Conservation (phyloP, 2,888 invertebrate genomes). For the Siphonodentalium dalli region DNA sequence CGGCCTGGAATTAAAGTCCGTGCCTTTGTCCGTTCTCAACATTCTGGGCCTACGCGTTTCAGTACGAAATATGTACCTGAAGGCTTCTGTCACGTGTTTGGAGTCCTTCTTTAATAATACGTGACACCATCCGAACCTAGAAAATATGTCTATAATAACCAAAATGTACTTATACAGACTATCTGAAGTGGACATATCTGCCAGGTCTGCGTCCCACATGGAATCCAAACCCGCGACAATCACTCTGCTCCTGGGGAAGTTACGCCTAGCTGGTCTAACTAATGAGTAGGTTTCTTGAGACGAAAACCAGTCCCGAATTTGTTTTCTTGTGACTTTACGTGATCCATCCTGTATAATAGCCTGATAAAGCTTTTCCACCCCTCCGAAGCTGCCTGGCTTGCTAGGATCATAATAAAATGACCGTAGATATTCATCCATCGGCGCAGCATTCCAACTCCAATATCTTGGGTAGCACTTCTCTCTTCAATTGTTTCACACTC, state of each 20-base stretch:
- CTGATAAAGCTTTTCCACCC: constrained; percentile 8
- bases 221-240: neutral
- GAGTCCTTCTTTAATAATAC: no score
- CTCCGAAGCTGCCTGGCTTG: constrained; percentile 8
- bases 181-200: constrained; percentile 3
- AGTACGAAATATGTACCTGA: no score
- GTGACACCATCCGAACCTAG: no score
- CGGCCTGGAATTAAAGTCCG: constrained; percentile 14
- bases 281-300: neutral
- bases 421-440: no score
- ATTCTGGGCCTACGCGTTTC: constrained; percentile 4
- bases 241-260: neutral
- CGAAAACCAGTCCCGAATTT: neutral
- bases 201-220: constrained; percentile 4
- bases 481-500: no score
- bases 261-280: neutral
- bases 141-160: no score
- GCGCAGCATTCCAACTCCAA: no score
- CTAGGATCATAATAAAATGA: constrained; percentile 3
- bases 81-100: no score
- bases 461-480: no score
- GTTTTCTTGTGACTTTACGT: neutral
- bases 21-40: constrained; percentile 10
- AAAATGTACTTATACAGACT: no score
- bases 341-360: neutral